These are phyloP conservation scores for Caerostris darwini DNA, from an alignment of 1,140 invertebrate genomes.

Conservation along the genomic window DNA sequence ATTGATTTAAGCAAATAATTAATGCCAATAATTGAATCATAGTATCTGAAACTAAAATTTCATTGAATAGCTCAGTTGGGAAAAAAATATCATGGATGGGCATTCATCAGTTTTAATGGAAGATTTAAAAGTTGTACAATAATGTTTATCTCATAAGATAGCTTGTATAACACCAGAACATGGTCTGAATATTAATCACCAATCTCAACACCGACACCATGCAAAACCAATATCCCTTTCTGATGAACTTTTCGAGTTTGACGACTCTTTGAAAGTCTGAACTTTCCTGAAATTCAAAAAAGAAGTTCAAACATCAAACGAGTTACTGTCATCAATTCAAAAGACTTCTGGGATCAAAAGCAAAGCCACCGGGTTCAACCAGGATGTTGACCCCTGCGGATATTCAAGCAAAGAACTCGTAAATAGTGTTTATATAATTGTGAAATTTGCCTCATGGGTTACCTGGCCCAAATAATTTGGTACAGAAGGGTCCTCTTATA, in stretches of 20 bases:
- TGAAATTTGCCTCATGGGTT: not conserved
- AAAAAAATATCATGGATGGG: too few relatives aligned
- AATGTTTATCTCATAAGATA: too few relatives aligned
- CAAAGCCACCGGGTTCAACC: not conserved
- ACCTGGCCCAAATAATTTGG: not conserved
- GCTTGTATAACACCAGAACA: not conserved
- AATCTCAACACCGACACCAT: not conserved
- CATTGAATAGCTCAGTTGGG: too few relatives aligned
- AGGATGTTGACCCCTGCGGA: conserved; percentile 14
- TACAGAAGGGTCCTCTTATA: not conserved
- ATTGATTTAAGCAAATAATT: too few relatives aligned
- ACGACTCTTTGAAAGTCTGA: conserved; percentile 25
- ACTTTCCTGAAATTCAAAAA: conserved; percentile 31
- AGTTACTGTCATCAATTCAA: not conserved
- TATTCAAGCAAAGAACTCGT: not conserved
- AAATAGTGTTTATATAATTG: not conserved
- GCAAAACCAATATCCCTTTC: not conserved
- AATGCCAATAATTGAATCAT: too few relatives aligned
- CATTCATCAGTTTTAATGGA: too few relatives aligned
- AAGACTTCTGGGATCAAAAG: not conserved
- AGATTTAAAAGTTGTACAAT: too few relatives aligned
- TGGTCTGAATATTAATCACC: not conserved
- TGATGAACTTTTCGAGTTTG: not conserved
- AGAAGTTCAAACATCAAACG: conserved; percentile 35
- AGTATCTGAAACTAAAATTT: too few relatives aligned